Evolutionary conservation across 2,888 invertebrate genomes (phyloP).

Genomic region (Anagyrus pseudococci): DNA sequence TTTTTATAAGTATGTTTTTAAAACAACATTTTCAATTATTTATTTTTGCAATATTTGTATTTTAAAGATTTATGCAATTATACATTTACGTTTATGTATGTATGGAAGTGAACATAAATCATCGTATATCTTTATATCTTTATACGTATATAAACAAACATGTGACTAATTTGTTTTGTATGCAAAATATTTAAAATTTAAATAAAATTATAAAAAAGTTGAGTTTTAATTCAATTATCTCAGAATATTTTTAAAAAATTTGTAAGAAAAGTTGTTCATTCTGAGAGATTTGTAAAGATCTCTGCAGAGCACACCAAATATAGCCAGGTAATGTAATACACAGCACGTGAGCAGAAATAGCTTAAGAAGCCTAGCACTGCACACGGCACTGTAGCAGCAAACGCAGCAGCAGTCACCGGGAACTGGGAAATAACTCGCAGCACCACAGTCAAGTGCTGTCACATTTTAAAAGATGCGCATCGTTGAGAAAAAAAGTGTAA

Average conservation of each 20-base stretch:
- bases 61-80: no score
- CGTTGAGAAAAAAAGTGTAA: not conserved
- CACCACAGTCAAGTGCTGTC: not conserved
- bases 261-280: slow-evolving; percentile 8
- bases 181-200: not conserved
- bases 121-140: no score
- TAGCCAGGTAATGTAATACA: slow-evolving; percentile 68
- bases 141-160: no score
- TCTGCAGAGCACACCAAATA: slow-evolving; percentile 62
- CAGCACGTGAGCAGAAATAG: slow-evolving; percentile 66
- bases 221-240: not conserved
- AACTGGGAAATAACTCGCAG: slow-evolving; percentile 30
- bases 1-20: no score
- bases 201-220: not conserved
- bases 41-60: no score
- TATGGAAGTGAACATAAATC: no score
- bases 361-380: slow-evolving; percentile 64
- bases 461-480: not conserved
- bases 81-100: no score
- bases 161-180: no score
- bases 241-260: not conserved
- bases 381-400: slow-evolving; percentile 60
- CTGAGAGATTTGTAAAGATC: no score
- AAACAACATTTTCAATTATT: no score
- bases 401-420: not conserved